Base-by-base conservation (phyloP, 2,888 invertebrate species). In the Hedychridium roseum region DNA sequence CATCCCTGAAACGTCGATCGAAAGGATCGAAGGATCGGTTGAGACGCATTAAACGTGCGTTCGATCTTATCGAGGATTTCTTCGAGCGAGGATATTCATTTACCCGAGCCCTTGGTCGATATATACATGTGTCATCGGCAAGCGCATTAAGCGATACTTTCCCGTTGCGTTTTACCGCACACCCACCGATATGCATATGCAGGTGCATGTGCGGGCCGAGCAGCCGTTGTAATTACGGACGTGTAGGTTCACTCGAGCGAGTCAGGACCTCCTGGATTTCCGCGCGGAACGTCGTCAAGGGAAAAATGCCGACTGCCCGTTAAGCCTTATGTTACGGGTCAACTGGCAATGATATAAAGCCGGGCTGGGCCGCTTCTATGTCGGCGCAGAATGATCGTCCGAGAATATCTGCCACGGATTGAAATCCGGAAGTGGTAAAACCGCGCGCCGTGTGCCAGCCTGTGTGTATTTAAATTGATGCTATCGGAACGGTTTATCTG, bases 71-170 rank as follows among this genome's bases (percentile, higher is more conserved):
- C n/a, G n/a, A n/a, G n/a, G n/a, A n/a, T n/a, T n/a, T n/a, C n/a
- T n/a, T n/a, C n/a, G n/a, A n/a, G n/a, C n/a, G n/a, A n/a, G n/a
- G n/a, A n/a, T n/a, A n/a, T n/a, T n/a, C n/a, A n/a, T n/a, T n/a
- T n/a, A n/a, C n/a, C n/a, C n/a, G n/a, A n/a, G n/a, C n/a, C n/a
- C n/a, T n/a, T n/a, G n/a, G n/a, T n/a, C n/a, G n/a, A n/a, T n/a
- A n/a, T n/a, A n/a, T n/a, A n/a, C n/a, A n/a, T n/a, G n/a, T n/a
- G n/a, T n/a, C 65, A 65, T 65, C 62, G 59, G 57, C 57, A 62
- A 56, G 61, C 60, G 54, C 57, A 68, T 70, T 69, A 66, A 70
- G n/a, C 57, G 63, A 68, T 66, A 63, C 56, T 69, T 70, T 70
- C 71, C 68, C 55, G 62, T 61, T 40, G 9, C 30, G 45, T 15